These are phyloP conservation scores for Solenopsis fugax DNA, from an alignment of 1,140 invertebrate species.

Conservation along the genomic window DNA sequence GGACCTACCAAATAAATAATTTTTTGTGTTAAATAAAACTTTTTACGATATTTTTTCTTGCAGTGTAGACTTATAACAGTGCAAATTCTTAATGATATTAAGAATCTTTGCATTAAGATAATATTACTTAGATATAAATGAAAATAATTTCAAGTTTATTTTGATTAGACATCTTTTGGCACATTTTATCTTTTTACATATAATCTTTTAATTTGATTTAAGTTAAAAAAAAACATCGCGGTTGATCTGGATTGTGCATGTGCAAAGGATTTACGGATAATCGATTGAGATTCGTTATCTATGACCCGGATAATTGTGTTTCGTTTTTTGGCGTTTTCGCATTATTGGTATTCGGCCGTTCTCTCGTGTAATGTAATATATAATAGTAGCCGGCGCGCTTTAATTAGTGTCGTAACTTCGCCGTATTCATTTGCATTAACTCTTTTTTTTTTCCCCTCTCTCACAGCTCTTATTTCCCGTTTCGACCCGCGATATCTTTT, in stretches of 20 bases:
- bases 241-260: neutral
- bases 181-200: neutral
- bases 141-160: neutral
- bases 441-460: constrained; percentile 33
- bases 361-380: constrained; percentile 49
- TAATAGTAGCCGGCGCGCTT: constrained; percentile 45
- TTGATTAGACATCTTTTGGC: neutral
- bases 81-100: neutral
- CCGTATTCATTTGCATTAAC: constrained; percentile 59
- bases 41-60: too few species aligned
- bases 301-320: constrained; percentile 36
- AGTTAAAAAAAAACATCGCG: neutral
- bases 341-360: constrained; percentile 53
- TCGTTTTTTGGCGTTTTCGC: constrained; percentile 41
- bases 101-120: neutral
- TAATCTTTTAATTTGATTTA: neutral
- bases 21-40: too few species aligned
- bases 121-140: neutral
- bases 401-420: constrained; percentile 58
- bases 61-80: neutral
- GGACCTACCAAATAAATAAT: too few species aligned
- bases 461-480: constrained; percentile 31
- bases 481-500: constrained; percentile 48
- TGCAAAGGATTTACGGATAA: constrained; percentile 1
- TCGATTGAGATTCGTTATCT: constrained; percentile 45